phyloP scores from a whole-genome alignment of 2,113 vertebrate species.

The Agapornis roseicollis region DNA sequence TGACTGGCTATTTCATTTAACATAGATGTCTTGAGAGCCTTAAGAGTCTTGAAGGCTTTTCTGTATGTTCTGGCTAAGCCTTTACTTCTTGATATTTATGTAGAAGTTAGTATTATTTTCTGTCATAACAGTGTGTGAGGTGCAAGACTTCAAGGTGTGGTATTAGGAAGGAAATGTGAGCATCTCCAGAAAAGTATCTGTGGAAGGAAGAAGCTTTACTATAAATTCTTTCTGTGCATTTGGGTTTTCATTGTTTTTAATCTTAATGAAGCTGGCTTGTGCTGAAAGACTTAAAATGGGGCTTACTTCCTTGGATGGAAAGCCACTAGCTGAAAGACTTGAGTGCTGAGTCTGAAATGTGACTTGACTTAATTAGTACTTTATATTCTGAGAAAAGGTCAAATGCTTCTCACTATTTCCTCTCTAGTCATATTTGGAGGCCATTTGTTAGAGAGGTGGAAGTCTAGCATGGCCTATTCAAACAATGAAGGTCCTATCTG shows the following conservation, averaged over 20 bases:
- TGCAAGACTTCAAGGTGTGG: not conserved
- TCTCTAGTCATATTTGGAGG: not conserved
- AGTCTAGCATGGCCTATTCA: not conserved
- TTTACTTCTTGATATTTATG: not conserved
- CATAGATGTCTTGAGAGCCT: not conserved
- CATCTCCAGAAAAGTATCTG: not conserved
- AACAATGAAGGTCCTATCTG: not conserved
- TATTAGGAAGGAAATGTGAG: not conserved
- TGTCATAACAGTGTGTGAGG: not conserved
- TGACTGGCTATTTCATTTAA: not conserved
- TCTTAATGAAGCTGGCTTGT: not conserved
- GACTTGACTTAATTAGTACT: not conserved
- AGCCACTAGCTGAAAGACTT: not conserved
- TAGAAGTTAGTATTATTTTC: not conserved
- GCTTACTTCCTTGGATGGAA: not conserved
- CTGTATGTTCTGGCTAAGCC: not conserved
- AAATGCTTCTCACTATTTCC: not conserved
- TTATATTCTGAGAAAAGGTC: not conserved
- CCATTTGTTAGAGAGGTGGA: not conserved
- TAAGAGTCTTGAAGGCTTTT: not conserved
- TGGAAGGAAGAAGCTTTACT: not conserved
- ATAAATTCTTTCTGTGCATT: not conserved
- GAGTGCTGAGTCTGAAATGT: not conserved
- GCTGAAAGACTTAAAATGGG: not conserved
- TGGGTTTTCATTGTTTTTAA: not conserved